Conservation (phyloP, 1,140 invertebrate species). For the Andrena cerasifolii region DNA sequence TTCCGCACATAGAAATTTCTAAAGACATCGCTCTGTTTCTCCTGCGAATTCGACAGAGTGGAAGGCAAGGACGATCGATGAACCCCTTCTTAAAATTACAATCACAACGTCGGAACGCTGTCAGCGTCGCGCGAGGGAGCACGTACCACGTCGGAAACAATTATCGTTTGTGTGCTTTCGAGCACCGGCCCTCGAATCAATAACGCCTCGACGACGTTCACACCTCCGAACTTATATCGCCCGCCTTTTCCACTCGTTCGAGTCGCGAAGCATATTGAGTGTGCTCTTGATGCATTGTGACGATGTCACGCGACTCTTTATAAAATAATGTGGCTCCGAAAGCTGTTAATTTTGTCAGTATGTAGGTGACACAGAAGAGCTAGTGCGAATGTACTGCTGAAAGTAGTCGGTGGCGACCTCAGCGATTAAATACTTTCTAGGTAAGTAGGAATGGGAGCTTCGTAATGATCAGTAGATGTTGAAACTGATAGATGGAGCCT, state of each 20-base stretch:
- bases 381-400: too few relatives aligned
- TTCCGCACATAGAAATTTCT: too few relatives aligned
- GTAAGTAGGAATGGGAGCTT: too few relatives aligned
- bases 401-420: too few relatives aligned
- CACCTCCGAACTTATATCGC: not conserved
- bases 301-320: not conserved
- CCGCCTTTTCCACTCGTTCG: not conserved
- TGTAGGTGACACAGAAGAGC: not conserved
- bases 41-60: too few relatives aligned
- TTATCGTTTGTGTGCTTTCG: not conserved
- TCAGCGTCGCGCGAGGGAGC: not conserved
- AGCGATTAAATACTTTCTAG: too few relatives aligned
- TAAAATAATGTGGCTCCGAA: too few relatives aligned
- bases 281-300: not conserved
- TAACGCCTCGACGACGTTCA: not conserved
- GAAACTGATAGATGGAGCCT: too few relatives aligned
- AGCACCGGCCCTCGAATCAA: not conserved
- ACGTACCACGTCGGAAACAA: constrained; percentile 1
- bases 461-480: too few relatives aligned
- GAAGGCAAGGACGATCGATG: not conserved
- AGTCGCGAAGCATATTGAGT: not conserved
- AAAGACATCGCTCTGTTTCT: too few relatives aligned
- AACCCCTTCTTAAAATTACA: not conserved
- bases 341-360: not conserved
- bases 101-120: not conserved